A percentile compares a stretch with the other conserved stretches of the same genome.
Conservation (phyloP, 2,797 vertebrate species). For the Oreochromis mossambicus region DNA sequence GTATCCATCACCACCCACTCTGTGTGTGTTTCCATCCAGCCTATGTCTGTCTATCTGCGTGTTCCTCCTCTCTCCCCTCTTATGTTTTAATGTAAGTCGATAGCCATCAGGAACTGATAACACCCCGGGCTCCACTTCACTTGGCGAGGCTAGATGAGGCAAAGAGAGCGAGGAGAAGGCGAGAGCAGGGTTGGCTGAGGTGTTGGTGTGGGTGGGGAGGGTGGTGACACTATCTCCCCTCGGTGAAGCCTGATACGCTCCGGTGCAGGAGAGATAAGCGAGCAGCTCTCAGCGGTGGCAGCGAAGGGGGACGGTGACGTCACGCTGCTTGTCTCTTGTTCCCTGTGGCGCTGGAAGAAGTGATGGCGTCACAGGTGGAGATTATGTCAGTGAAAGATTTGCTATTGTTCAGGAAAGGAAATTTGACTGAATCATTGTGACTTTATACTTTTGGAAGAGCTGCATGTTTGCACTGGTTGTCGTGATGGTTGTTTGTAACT, state of each 20-base stretch:
- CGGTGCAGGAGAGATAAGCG: constrained; percentile 57
- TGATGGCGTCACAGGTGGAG: constrained; percentile 37
- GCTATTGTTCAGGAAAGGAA: constrained; percentile 34
- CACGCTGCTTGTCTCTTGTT: constrained; percentile 12
- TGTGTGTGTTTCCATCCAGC: constrained; percentile 53
- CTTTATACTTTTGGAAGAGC: neutral
- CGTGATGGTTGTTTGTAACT: neutral
- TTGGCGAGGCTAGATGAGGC: constrained; percentile 43
- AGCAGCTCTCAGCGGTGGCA: constrained; percentile 6
- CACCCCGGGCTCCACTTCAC: constrained; percentile 35
- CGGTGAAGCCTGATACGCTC: constrained; percentile 49
- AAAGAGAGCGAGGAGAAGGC: constrained; percentile 13
- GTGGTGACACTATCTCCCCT: constrained; percentile 53
- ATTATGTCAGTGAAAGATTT: constrained; percentile 42
- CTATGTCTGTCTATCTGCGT: constrained; percentile 30
- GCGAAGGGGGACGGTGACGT: constrained; percentile 21
- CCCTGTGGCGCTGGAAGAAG: constrained; percentile 25
- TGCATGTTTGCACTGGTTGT: neutral
- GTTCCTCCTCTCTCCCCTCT: constrained; percentile 34
- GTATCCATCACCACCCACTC: constrained; percentile 65
- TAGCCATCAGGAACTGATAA: constrained; percentile 68
- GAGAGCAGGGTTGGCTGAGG: constrained; percentile 19
- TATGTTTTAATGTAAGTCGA: constrained; percentile 71
- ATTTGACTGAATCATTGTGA: neutral
- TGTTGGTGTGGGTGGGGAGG: neutral